Percentiles rank a stretch among this genome's conserved stretches.
Conservation (phyloP, 2,888 invertebrate genomes). For the Pecten maximus region DNA sequence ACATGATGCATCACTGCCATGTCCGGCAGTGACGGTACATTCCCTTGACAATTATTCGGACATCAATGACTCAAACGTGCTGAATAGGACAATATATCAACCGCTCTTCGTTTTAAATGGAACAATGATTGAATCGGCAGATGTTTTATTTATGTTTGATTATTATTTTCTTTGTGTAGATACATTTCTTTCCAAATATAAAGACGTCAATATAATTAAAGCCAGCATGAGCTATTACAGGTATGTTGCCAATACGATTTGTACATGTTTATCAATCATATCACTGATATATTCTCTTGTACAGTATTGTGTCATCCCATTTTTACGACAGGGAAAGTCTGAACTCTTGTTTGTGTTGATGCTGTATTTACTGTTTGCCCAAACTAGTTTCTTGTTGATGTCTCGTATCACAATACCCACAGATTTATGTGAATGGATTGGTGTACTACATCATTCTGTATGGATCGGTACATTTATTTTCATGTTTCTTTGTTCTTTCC, state of each 20-base stretch:
- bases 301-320: neutral
- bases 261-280: neutral
- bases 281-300: neutral
- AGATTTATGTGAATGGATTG: neutral
- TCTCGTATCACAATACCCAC: neutral
- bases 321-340: neutral
- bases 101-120: neutral
- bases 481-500: neutral
- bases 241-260: conserved; percentile 9
- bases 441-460: neutral
- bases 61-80: neutral
- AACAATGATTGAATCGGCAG: neutral
- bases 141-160: neutral
- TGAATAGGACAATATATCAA: neutral
- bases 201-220: neutral
- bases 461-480: neutral
- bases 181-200: neutral
- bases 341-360: neutral
- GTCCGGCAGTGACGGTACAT: neutral
- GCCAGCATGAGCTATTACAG: neutral
- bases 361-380: neutral
- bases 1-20: neutral
- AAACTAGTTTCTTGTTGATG: neutral
- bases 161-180: neutral
- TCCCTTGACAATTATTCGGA: neutral